A percentile compares a stretch with the other conserved stretches of the same genome.
phyloP scores from a whole-genome alignment of 2,797 vertebrate species.

The Lates japonicus region DNA sequence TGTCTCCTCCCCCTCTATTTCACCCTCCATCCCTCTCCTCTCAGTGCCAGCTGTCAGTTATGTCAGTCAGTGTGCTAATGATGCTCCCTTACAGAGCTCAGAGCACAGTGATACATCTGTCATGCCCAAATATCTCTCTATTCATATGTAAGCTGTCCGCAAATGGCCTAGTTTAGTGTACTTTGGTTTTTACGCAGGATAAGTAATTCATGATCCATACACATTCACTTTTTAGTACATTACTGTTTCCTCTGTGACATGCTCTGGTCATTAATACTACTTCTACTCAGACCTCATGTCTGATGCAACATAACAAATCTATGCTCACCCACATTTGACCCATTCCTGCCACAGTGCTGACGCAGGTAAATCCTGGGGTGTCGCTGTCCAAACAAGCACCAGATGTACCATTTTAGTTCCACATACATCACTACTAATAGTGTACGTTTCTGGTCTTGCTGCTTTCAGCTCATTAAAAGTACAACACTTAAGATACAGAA shows the following conservation, averaged over 20 bases:
- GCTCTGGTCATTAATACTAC: constrained; percentile 19
- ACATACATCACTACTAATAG: neutral
- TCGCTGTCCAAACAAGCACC: constrained; percentile 18
- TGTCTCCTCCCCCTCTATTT: constrained; percentile 69
- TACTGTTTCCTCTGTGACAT: neutral
- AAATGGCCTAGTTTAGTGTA: constrained; percentile 56
- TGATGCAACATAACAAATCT: constrained; percentile 7
- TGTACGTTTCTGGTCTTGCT: neutral
- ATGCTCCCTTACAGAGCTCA: constrained; percentile 64
- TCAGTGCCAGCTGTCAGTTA: constrained; percentile 79
- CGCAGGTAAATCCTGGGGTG: constrained; percentile 4
- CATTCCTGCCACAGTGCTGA: constrained; percentile 20
- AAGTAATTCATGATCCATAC: constrained; percentile 33
- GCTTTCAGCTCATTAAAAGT: constrained; percentile 22
- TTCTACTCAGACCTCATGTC: constrained; percentile 9
- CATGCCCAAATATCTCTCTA: constrained; percentile 59
- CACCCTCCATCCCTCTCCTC: constrained; percentile 73
- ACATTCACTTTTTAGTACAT: constrained; percentile 27
- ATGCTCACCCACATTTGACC: constrained; percentile 25
- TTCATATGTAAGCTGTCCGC: constrained; percentile 49
- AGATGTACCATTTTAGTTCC: constrained; percentile 23
- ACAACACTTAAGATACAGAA: neutral
- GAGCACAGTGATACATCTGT: constrained; percentile 61
- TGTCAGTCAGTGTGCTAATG: constrained; percentile 79
- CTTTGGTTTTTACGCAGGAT: constrained; percentile 19